Conservation (phyloP, 2,797 vertebrate species). For the Leptodactylus fallax region DNA sequence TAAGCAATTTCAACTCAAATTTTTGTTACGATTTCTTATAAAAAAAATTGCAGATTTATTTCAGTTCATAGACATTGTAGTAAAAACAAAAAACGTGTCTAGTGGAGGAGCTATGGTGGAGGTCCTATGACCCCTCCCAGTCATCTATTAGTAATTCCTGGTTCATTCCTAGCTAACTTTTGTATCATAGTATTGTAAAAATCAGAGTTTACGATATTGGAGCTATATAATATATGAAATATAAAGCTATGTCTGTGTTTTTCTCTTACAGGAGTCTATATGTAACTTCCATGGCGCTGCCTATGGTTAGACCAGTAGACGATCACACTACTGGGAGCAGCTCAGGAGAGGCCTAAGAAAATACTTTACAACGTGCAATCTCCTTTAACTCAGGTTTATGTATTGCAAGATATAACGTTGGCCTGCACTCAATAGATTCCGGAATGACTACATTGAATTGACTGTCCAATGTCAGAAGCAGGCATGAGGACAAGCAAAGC, state of each 20-base stretch:
- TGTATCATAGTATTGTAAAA: not conserved
- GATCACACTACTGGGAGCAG: conserved; percentile 8
- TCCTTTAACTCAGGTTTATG: not conserved
- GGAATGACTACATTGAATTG: not conserved
- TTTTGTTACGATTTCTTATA: too few species aligned
- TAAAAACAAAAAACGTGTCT: too few species aligned
- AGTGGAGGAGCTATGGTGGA: too few species aligned
- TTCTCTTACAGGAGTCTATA: conserved; percentile 10
- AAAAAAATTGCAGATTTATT: too few species aligned
- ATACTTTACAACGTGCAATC: not conserved
- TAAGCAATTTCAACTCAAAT: too few species aligned
- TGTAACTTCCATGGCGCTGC: not conserved
- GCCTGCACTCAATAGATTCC: not conserved
- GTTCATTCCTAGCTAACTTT: too few species aligned
- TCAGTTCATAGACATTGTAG: too few species aligned
- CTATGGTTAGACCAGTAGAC: not conserved
- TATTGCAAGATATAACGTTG: not conserved
- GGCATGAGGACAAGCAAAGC: not conserved
- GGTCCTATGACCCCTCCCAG: too few species aligned
- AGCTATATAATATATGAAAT: too few species aligned
- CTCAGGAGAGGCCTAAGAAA: conserved; percentile 22
- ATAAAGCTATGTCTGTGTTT: not conserved
- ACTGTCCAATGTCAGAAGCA: not conserved
- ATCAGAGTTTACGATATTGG: too few species aligned
- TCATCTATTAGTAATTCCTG: too few species aligned